Conservation (phyloP, 2,113 vertebrate species). For the Alosa alosa region DNA sequence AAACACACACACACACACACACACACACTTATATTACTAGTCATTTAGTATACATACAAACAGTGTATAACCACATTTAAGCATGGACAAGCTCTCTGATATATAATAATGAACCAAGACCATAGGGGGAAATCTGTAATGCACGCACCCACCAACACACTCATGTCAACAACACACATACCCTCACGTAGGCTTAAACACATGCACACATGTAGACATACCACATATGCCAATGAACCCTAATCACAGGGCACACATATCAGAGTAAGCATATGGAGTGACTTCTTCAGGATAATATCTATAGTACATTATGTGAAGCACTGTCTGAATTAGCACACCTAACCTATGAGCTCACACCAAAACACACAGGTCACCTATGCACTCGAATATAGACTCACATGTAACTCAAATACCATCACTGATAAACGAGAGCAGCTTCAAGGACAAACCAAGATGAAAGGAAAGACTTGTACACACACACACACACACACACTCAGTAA, state of each 20-base stretch:
- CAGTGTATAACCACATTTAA: neutral
- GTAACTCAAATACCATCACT: no score
- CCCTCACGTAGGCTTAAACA: neutral
- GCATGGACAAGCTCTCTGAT: no score
- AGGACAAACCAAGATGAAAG: no score
- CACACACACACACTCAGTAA: neutral
- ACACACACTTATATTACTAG: neutral
- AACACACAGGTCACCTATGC: no score
- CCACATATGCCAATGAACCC: neutral
- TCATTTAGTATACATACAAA: neutral
- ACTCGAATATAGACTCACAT: no score
- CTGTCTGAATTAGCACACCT: neutral
- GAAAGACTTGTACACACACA: constrained; percentile 8
- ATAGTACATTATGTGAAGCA: no score
- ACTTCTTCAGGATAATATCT: no score
- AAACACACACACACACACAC: neutral
- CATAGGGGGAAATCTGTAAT: neutral
- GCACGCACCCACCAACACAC: neutral
- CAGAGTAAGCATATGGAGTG: no score
- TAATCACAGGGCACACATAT: neutral
- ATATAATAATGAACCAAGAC: no score
- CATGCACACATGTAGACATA: neutral
- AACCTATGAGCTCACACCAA: no score
- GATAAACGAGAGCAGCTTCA: no score
- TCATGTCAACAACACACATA: neutral